Evolutionary conservation across 2,113 vertebrate species (phyloP).

Genomic region (sheep (Ovis aries)): ARS-UI_Ramb_v3.0 NC_056054.1:46665501-46666000

Average conservation of each 20-base stretch:
- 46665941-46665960: background rate
- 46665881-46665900: background rate
- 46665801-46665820: background rate
- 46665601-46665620: background rate
- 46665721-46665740: background rate
- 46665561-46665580: background rate
- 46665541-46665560: background rate
- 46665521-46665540: background rate
- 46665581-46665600: background rate
- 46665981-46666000: background rate
- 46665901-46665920: background rate
- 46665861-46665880: background rate
- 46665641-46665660: background rate
- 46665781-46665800: background rate
- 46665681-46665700: background rate
- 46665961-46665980: background rate
- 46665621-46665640: background rate
- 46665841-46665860: background rate
- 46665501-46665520: background rate
- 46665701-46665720: background rate
- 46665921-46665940: background rate
- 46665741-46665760: background rate
- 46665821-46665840: background rate
- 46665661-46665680: background rate
- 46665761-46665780: background rate